Percentiles rank a stretch among this genome's conserved stretches.
These are phyloP conservation scores for Alcis repandata DNA, from an alignment of 2,888 invertebrate species.

Conservation along the genomic window DNA sequence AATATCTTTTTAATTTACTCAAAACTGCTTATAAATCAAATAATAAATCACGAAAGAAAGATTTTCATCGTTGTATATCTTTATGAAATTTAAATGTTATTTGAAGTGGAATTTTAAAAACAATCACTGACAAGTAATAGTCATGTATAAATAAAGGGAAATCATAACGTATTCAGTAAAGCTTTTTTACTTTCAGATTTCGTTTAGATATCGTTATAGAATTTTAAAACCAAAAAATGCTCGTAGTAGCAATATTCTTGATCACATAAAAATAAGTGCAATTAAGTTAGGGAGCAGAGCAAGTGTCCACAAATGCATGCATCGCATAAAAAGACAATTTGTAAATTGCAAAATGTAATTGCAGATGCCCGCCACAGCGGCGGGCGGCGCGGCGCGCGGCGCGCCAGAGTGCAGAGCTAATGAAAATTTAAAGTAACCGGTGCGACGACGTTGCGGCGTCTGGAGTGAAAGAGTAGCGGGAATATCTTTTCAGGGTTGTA, in stretches of 20 bases:
- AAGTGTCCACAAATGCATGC: conserved; percentile 55
- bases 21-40: too few relatives aligned
- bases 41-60: not conserved
- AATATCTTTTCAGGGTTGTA: not conserved
- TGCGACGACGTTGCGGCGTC: conserved; percentile 53
- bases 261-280: conserved; percentile 10
- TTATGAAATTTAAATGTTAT: not conserved
- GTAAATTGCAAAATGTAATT: conserved; percentile 80
- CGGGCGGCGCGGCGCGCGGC: conserved; percentile 50
- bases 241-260: not conserved
- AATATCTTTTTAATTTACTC: not conserved
- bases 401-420: conserved; percentile 65
- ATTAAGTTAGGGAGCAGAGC: conserved; percentile 40
- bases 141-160: too few relatives aligned
- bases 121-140: not conserved
- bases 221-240: not conserved
- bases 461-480: not conserved
- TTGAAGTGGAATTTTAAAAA: not conserved
- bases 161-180: not conserved
- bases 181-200: not conserved
- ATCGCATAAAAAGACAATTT: conserved; percentile 75
- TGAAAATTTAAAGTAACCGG: conserved; percentile 83
- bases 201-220: not conserved
- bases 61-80: not conserved
- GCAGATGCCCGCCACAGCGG: conserved; percentile 55